These are phyloP conservation scores for Alviniconcha marisindica DNA, from an alignment of 1,140 invertebrate species.

Conservation along the genomic window DNA sequence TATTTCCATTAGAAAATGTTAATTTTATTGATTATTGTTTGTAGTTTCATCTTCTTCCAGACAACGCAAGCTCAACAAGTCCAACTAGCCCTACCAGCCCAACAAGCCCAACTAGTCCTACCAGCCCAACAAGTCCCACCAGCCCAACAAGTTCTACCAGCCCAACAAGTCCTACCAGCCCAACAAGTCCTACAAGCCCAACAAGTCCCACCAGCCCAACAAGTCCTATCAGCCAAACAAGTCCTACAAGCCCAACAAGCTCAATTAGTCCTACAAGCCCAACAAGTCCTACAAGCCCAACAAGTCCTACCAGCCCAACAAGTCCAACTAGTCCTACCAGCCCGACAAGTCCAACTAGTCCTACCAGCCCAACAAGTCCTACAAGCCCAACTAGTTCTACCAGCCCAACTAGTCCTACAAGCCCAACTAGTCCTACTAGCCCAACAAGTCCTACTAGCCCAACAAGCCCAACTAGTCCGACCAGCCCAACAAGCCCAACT, in stretches of 20 bases:
- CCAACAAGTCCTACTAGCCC: not conserved
- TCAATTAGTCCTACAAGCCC: not conserved
- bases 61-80: not conserved
- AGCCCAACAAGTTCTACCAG: not conserved
- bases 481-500: not conserved
- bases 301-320: not conserved
- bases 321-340: conserved; percentile 4
- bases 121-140: conserved; percentile 1
- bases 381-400: not conserved
- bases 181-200: not conserved
- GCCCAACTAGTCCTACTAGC: conserved; percentile 6
- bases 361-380: not conserved
- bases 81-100: not conserved
- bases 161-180: conserved; percentile 1
- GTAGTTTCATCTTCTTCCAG: too few relatives aligned
- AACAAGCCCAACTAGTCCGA: not conserved
- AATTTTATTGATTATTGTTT: too few relatives aligned
- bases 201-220: not conserved
- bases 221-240: not conserved
- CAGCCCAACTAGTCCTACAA: conserved; percentile 8
- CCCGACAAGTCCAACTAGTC: conserved; percentile 11
- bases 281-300: not conserved
- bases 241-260: not conserved
- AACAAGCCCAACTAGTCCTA: not conserved
- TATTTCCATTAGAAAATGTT: too few relatives aligned